Evolutionary conservation across 2,797 vertebrate genomes (phyloP), one percentile per base, ranked within the genome.

Genomic region (Columba guinea): DNA sequence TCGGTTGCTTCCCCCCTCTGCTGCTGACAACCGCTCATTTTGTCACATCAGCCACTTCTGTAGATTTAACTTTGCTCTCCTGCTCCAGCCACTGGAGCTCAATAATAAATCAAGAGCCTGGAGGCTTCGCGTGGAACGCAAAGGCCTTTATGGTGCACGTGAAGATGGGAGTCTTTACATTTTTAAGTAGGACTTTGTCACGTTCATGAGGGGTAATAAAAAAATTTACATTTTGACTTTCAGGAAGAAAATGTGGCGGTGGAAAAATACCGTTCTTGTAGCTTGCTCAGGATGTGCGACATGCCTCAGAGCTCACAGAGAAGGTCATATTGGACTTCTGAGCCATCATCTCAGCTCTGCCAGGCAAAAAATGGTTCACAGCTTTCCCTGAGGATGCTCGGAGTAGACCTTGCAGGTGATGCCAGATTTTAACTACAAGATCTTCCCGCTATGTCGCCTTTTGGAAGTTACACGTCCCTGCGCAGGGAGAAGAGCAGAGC

Each of bases 201-300:
- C 83, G 13, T 86, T 89, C 87, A 58, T 51, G 77, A 93, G 63
- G 35, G 63, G 69, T 76, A 90, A 96, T 88, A 93, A 92, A 93
- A 93, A 86, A 94, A 96, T 59, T 88, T 84, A 69, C 87, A 90
- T 95, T 94, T 84, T 91, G 93, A 91, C 79, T 96, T 96, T 93
- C 69, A 78, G 80, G 85, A 82, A 30, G 67, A 80, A 91, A 91
- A 56, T 0, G 84, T 39, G 76, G 78, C 14, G 24, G 78, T 44
- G 64, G 80, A 11, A 69, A 96, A 94, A 94, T 13, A 65, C 18
- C 0, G 3, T 11, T 79, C 55, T 5, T 44, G 65, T 34, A 52
- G 83, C 52, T 81, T 8, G 77, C 73, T 82, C 41, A 8, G 95
- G 73, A 67, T 0, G 2, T 9, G n/a, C 4, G n/a, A 84, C 73